Conservation (phyloP, 2,113 vertebrate genomes). For the Canis aureus region DNA sequence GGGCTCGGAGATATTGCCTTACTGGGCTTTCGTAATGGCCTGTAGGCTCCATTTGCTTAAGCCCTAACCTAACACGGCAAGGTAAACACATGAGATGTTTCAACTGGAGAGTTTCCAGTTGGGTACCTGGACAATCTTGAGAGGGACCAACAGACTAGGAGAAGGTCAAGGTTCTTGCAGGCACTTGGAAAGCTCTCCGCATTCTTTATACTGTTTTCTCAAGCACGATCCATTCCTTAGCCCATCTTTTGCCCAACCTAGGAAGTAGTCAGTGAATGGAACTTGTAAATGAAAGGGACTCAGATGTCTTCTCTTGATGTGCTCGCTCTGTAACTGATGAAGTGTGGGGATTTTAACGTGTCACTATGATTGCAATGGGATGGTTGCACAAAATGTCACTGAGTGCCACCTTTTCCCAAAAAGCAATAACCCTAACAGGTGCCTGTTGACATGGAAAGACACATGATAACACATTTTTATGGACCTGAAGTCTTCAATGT, state of each 20-base stretch:
- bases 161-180: not conserved
- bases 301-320: not conserved
- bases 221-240: not conserved
- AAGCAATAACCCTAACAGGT: not conserved
- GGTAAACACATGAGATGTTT: not conserved
- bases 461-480: not conserved
- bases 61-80: not conserved
- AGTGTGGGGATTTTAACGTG: not conserved
- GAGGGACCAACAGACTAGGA: not conserved
- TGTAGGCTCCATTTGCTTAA: not conserved
- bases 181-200: not conserved
- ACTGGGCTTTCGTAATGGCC: not conserved
- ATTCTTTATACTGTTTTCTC: not conserved
- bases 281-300: not conserved
- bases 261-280: not conserved
- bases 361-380: not conserved
- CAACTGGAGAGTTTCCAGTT: not conserved
- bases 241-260: not conserved
- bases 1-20: not conserved
- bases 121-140: not conserved
- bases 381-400: not conserved
- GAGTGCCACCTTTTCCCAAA: not conserved
- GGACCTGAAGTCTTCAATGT: not conserved
- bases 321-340: not conserved
- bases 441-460: not conserved